Evolutionary conservation across 2,888 invertebrate genomes (phyloP), one percentile per base, ranked within the genome.

Genomic region (Nycteola revayana): DNA sequence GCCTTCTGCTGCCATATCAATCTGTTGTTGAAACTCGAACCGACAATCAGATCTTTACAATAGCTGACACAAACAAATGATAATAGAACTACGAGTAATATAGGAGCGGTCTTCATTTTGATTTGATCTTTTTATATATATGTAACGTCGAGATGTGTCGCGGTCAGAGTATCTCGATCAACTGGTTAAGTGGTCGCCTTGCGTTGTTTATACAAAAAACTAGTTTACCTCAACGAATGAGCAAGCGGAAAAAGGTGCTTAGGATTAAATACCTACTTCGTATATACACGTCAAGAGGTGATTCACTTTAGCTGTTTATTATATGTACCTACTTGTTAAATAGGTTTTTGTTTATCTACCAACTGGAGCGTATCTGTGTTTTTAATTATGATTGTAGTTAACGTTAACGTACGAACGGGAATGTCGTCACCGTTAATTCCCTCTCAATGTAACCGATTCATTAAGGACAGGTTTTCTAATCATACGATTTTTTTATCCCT

Each of bases 11-110:
- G 85, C 68, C 72, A 75, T 9, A 82, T 20, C 34, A 87, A 60
- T 47, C 85, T 68, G 44, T 74, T 73, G 55, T 87, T 87, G 50
- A 74, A 87, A 60, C 84, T 86, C 6, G 83, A 75, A 24, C 87
- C 87, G 10, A 86, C 79, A 31, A 87, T 87, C 22, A 88, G 66
- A 47, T 88, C 87, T 49, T 85, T 84, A 49, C 77, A 75, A 42
- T 78, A 60, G 48, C 62, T 60, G 10, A 68, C 60, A 53, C 70
- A 68, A 33, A 82, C 49, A 32, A 74, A 68, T 9, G 78, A 72
- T n/a, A 81, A 42, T 8, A 79, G 43, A 28, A 78, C 71, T 25
- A 76, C 34, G 20, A 78, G 50, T 36, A 85, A 44, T 46, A 83
- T 48, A 25, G 69, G 55, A 22, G 69, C 55, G 39, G 69, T 54